Percentiles rank a stretch among this genome's conserved stretches.
Evolutionary conservation across 2,888 invertebrate species (phyloP).

Genomic region (Folsomia manolachei): DNA sequence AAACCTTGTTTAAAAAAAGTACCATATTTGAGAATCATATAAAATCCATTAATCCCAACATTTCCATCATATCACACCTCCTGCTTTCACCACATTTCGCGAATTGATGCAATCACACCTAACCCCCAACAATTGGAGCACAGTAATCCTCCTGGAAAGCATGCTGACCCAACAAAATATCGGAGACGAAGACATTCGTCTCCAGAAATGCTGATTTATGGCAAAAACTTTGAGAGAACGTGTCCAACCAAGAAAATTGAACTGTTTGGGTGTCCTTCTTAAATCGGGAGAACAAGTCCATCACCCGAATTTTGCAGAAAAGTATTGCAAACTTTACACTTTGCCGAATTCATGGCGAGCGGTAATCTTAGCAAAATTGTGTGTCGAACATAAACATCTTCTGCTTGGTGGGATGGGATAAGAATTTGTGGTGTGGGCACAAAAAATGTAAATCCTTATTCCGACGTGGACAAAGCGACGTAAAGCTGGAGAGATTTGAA

Average conservation of each 20-base stretch:
- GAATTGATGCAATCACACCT: neutral
- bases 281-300: no score
- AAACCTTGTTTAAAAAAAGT: no score
- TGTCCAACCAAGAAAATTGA: neutral
- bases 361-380: no score
- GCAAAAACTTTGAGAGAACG: neutral
- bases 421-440: neutral
- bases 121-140: neutral
- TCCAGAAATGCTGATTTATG: constrained; percentile 17
- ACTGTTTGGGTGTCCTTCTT: no score
- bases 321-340: neutral
- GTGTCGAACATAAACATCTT: no score
- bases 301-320: neutral
- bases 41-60: no score
- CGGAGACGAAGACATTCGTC: constrained; percentile 8
- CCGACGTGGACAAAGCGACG: neutral
- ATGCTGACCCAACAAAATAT: constrained; percentile 16
- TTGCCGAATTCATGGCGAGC: neutral
- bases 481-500: neutral
- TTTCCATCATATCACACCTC: no score
- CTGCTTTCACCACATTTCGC: neutral
- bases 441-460: neutral
- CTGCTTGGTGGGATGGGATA: no score
- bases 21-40: no score
- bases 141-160: neutral